These are phyloP conservation scores for Gnatocerus cornutus DNA, from an alignment of 2,888 invertebrate species.

Conservation along the genomic window DNA sequence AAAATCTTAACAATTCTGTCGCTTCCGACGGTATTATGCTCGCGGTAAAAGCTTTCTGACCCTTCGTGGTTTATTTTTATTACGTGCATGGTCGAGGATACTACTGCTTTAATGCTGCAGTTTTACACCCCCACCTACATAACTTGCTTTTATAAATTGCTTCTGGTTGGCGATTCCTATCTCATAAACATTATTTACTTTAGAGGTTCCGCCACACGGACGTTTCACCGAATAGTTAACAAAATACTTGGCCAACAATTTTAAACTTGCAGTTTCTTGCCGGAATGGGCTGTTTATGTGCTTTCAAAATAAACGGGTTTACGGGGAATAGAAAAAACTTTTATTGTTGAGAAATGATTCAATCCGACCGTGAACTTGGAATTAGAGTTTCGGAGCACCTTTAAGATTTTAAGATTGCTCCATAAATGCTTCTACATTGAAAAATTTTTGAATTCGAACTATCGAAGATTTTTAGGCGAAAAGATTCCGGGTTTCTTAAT, in stretches of 20 bases:
- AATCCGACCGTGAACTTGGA: too few species aligned
- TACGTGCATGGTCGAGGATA: slow-evolving; percentile 4
- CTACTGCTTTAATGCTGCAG: slow-evolving; percentile 7
- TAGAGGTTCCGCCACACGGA: background rate
- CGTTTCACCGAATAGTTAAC: background rate
- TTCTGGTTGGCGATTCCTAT: slow-evolving; percentile 7
- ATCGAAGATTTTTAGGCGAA: too few species aligned
- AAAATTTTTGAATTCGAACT: too few species aligned
- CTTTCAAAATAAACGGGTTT: too few species aligned
- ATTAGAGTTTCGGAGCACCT: too few species aligned
- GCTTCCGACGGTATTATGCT: background rate
- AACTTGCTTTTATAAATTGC: slow-evolving; percentile 16
- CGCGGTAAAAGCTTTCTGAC: slow-evolving; percentile 11
- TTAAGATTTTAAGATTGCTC: too few species aligned
- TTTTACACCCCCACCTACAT: slow-evolving; percentile 9
- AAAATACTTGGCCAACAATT: background rate
- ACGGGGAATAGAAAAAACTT: too few species aligned
- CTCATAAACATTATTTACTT: slow-evolving; percentile 15
- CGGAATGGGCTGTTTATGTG: background rate
- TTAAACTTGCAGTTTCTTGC: background rate
- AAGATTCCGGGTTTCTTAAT: too few species aligned
- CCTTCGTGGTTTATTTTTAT: slow-evolving; percentile 10
- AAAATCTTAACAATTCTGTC: background rate
- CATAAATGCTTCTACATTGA: too few species aligned
- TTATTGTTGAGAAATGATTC: too few species aligned